A percentile compares a stretch with the other conserved stretches of the same genome.
Evolutionary conservation across 2,888 invertebrate genomes (phyloP).

Genomic region (Globia sparganii): DNA sequence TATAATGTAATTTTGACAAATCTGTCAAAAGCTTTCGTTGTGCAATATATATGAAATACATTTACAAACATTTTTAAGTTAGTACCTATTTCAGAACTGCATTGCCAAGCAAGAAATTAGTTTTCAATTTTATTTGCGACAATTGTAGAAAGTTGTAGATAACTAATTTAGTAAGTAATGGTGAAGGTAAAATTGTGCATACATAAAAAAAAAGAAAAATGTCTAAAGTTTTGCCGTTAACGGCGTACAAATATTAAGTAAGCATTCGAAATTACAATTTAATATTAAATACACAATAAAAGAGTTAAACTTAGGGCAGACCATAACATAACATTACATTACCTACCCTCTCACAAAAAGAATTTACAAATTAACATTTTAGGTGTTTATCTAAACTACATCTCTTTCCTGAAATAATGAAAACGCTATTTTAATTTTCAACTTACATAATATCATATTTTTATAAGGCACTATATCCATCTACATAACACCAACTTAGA

Average conservation of each 20-base stretch:
- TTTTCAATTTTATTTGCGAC: background rate
- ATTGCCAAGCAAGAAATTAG: background rate
- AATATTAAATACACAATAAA: too few relatives aligned
- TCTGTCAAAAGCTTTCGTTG: slow-evolving; percentile 57
- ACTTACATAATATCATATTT: background rate
- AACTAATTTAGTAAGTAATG: background rate
- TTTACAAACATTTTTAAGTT: slow-evolving; percentile 24
- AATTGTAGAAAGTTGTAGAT: background rate
- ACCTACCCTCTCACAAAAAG: background rate
- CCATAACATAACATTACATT: background rate
- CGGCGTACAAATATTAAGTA: too few relatives aligned
- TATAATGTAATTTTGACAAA: slow-evolving; percentile 28
- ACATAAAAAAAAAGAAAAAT: background rate
- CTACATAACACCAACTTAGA: background rate
- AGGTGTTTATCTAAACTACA: background rate
- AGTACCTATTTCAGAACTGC: slow-evolving; percentile 43
- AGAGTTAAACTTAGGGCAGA: background rate
- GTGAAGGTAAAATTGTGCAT: background rate
- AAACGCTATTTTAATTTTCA: background rate
- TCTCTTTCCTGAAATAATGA: background rate
- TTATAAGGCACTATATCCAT: background rate
- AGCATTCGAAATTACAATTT: too few relatives aligned
- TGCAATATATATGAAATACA: slow-evolving; percentile 61
- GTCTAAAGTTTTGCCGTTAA: too few relatives aligned
- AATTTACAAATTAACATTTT: background rate